Percentiles rank a stretch among this genome's conserved stretches.
Conservation (phyloP, 1,140 invertebrate species). For the Drosophila tsacasi region DNA sequence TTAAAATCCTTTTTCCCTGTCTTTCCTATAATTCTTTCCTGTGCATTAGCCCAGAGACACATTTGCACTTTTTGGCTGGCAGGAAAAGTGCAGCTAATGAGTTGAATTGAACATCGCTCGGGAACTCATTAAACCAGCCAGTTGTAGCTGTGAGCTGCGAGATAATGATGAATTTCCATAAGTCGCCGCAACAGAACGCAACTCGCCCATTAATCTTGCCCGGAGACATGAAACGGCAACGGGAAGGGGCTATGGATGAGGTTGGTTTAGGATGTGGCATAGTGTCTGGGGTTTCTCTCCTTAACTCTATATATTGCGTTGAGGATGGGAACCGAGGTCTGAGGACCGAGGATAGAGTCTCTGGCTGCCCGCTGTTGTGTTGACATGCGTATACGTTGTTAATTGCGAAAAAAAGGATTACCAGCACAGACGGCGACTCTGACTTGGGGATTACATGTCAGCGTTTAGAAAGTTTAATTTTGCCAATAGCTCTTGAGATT, state of each 20-base stretch:
- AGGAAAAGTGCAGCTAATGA: conserved; percentile 79
- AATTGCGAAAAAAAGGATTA: conserved; percentile 81
- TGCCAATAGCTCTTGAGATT: conserved; percentile 65
- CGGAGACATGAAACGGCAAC: conserved; percentile 58
- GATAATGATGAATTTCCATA: conserved; percentile 84
- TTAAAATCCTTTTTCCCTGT: background rate
- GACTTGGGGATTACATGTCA: conserved; percentile 59
- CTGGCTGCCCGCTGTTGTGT: conserved; percentile 64
- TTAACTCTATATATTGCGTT: conserved; percentile 13
- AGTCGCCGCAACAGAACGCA: conserved; percentile 78
- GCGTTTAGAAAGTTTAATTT: conserved; percentile 79
- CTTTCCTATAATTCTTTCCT: background rate
- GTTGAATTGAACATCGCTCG: conserved; percentile 81
- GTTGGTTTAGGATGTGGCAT: conserved; percentile 45
- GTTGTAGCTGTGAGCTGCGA: conserved; percentile 40
- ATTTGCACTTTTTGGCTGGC: conserved; percentile 74
- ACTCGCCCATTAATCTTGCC: conserved; percentile 79
- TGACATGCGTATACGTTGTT: conserved; percentile 83
- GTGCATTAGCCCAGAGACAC: conserved; percentile 39
- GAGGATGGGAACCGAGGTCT: conserved; percentile 8
- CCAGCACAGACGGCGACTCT: conserved; percentile 46
- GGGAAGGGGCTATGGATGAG: conserved; percentile 12
- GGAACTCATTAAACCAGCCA: conserved; percentile 78
- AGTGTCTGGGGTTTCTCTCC: conserved; percentile 17
- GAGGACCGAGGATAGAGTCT: conserved; percentile 1